Percentiles rank a stretch among this genome's conserved stretches.
Evolutionary conservation across 2,797 vertebrate genomes (phyloP).

Genomic region (Aselliscus stoliczkanus): DNA sequence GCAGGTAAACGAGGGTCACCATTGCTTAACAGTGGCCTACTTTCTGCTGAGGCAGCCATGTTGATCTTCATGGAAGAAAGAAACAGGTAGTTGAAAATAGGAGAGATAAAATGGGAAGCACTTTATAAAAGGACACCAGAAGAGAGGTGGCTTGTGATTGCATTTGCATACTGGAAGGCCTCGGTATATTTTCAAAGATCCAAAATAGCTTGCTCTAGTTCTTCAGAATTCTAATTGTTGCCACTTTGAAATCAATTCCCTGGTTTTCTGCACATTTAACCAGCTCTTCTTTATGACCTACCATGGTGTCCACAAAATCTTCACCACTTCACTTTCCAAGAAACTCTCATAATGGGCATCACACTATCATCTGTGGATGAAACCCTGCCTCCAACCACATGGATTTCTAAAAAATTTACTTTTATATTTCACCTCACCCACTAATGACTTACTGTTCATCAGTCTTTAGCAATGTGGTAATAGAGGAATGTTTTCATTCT

Average conservation of each 20-base stretch:
- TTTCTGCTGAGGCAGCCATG: background rate
- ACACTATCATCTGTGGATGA: background rate
- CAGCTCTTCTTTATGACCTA: background rate
- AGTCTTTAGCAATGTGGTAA: background rate
- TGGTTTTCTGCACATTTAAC: background rate
- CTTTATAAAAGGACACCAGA: background rate
- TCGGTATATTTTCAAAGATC: background rate
- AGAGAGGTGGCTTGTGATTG: background rate
- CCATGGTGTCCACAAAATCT: background rate
- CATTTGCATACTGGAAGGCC: background rate
- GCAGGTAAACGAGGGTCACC: background rate
- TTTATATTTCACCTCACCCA: background rate
- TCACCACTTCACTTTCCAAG: background rate
- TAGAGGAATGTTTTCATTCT: conserved; percentile 7
- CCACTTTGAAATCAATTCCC: background rate
- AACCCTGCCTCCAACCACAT: background rate
- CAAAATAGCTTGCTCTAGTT: background rate
- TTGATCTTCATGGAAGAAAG: background rate
- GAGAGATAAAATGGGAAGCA: background rate
- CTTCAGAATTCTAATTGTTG: background rate
- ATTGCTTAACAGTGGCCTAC: background rate
- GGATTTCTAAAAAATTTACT: background rate
- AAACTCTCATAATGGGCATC: background rate
- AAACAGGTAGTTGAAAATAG: background rate
- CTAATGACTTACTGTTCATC: background rate